These are phyloP conservation scores for Erebia aethiops DNA, from an alignment of 2,888 invertebrate species.

Conservation along the genomic window DNA sequence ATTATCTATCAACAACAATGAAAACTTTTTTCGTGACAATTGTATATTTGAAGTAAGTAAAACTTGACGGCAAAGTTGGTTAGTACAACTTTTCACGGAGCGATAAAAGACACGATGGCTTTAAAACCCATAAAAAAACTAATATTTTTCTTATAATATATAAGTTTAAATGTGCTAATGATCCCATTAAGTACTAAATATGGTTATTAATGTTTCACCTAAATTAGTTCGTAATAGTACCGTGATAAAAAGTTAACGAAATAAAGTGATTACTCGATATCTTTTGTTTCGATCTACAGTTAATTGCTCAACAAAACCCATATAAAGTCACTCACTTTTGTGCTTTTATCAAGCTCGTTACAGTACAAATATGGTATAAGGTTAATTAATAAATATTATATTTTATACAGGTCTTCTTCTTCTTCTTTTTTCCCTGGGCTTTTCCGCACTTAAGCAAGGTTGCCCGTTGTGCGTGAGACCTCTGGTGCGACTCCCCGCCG, in stretches of 20 bases:
- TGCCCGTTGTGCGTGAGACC: no score
- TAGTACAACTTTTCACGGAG: no score
- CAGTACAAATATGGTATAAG: neutral
- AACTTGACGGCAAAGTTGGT: no score
- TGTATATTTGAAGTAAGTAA: no score
- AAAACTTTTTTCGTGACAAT: neutral
- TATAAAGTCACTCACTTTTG: slow-evolving; percentile 8
- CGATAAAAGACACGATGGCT: slow-evolving; percentile 1
- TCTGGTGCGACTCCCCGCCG: no score
- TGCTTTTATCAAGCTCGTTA: slow-evolving; percentile 9
- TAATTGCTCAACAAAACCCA: slow-evolving; percentile 17
- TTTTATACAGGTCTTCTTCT: neutral
- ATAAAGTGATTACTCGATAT: slow-evolving; percentile 13
- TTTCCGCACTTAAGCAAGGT: no score
- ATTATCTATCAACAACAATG: no score
- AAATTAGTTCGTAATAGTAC: slow-evolving; percentile 7
- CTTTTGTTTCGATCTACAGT: slow-evolving; percentile 1
- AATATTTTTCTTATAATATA: neutral
- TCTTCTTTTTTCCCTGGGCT: no score
- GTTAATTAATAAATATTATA: neutral
- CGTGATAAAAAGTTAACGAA: slow-evolving; percentile 15
- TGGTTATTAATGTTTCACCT: neutral
- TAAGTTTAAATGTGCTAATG: slow-evolving; percentile 12
- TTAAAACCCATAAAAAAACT: neutral
- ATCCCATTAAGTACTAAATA: slow-evolving; percentile 12